phyloP scores from a whole-genome alignment of 2,888 invertebrate genomes.

The Diaprepes abbreviatus region DNA sequence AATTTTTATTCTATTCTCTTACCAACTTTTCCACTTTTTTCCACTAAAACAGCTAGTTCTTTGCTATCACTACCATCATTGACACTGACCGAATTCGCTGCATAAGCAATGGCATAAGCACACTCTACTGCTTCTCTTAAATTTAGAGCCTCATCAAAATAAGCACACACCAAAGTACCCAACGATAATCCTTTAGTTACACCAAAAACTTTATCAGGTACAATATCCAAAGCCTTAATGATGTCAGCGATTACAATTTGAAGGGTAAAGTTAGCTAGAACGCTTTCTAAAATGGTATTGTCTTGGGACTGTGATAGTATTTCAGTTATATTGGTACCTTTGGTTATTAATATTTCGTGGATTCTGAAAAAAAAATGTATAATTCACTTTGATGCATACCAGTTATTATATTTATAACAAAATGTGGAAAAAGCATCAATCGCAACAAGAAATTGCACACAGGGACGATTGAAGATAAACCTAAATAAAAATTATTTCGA shows the following conservation, averaged over 20 bases:
- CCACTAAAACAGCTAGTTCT: conserved; percentile 12
- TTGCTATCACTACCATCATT: conserved; percentile 2
- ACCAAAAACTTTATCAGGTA: conserved; percentile 53
- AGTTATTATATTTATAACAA: too few relatives aligned
- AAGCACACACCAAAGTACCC: conserved; percentile 92
- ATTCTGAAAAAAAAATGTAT: conserved; percentile 5
- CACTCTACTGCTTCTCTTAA: conserved; percentile 84
- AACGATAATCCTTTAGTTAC: conserved; percentile 78
- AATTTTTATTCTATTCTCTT: too few relatives aligned
- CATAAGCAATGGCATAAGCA: conserved; percentile 67
- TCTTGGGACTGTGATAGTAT: conserved; percentile 1
- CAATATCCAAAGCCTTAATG: conserved; percentile 67
- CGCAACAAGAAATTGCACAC: too few relatives aligned
- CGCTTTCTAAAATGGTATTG: neutral
- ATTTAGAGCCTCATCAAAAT: conserved; percentile 90
- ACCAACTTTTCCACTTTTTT: conserved; percentile 12
- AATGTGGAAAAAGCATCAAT: too few relatives aligned
- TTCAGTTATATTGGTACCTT: conserved; percentile 30
- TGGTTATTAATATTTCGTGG: conserved; percentile 75
- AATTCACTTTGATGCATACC: too few relatives aligned
- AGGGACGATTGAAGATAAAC: too few relatives aligned
- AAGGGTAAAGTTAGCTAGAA: conserved; percentile 69
- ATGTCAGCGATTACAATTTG: conserved; percentile 69
- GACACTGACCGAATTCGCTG: conserved; percentile 12
- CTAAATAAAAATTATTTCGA: too few relatives aligned